Conservation (phyloP, 2,113 vertebrate species). For the Prionailurus viverrinus region DNA sequence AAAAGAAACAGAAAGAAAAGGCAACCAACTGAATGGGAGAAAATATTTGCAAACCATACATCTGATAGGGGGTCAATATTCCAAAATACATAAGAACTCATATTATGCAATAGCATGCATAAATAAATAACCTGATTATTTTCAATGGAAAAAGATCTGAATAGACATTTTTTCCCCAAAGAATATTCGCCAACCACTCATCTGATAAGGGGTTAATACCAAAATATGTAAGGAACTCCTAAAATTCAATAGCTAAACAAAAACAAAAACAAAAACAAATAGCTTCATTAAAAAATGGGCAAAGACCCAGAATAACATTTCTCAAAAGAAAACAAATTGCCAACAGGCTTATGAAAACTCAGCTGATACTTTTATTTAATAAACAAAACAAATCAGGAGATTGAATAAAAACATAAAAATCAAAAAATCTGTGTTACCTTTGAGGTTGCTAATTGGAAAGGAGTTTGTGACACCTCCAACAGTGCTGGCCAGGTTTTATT, state of each 20-base stretch:
- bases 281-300: neutral
- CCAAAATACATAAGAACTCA: neutral
- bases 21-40: neutral
- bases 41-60: neutral
- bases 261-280: neutral
- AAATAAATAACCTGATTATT: neutral
- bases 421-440: neutral
- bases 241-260: neutral
- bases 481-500: neutral
- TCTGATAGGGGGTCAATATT: neutral
- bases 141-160: neutral
- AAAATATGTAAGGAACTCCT: neutral
- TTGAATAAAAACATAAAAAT: neutral
- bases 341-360: neutral
- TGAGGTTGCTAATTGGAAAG: neutral
- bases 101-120: neutral
- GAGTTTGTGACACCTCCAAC: neutral
- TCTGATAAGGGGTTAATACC: neutral
- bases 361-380: neutral
- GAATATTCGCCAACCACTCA: neutral
- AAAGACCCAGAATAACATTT: neutral
- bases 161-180: neutral
- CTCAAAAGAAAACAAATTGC: neutral
- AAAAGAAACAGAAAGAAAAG: neutral
- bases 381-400: neutral